A percentile compares a stretch with the other conserved stretches of the same genome.
phyloP scores from a whole-genome alignment of 2,113 vertebrate species.

The Pyrgilauda ruficollis region DNA sequence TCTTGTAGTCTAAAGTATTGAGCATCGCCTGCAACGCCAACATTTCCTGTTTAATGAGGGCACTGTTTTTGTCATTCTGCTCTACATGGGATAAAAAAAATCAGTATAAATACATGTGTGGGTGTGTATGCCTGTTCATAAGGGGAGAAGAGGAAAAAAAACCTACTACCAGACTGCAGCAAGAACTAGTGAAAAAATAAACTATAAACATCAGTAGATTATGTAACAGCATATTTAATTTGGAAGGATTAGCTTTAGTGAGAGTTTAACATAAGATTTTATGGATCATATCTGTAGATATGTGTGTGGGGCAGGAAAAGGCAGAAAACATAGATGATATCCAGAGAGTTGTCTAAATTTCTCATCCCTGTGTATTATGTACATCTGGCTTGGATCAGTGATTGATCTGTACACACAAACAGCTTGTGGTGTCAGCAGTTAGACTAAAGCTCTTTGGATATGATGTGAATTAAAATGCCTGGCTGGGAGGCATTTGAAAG shows the following conservation, averaged over 20 bases:
- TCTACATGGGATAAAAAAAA: constrained; percentile 69
- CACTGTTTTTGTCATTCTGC: constrained; percentile 82
- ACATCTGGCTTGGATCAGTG: not conserved
- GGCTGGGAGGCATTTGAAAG: not conserved
- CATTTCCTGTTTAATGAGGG: constrained; percentile 88
- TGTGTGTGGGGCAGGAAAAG: not conserved
- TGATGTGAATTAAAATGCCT: not conserved
- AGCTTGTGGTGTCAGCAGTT: not conserved
- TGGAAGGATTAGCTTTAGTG: not conserved
- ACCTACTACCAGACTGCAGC: not conserved
- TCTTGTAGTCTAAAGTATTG: constrained; percentile 92
- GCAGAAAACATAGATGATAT: not conserved
- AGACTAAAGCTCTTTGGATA: not conserved
- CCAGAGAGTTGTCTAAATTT: not conserved
- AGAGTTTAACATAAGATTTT: not conserved
- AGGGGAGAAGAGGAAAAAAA: not conserved
- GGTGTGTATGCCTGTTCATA: not conserved
- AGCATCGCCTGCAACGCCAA: constrained; percentile 90
- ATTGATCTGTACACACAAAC: not conserved
- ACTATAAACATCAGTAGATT: not conserved
- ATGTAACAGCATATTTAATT: not conserved
- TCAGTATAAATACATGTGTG: not conserved
- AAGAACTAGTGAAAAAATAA: not conserved
- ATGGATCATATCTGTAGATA: not conserved
- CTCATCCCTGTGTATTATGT: not conserved